These are phyloP conservation scores for Paralvinella palmiformis DNA, from an alignment of 1,140 invertebrate genomes.

Conservation along the genomic window DNA sequence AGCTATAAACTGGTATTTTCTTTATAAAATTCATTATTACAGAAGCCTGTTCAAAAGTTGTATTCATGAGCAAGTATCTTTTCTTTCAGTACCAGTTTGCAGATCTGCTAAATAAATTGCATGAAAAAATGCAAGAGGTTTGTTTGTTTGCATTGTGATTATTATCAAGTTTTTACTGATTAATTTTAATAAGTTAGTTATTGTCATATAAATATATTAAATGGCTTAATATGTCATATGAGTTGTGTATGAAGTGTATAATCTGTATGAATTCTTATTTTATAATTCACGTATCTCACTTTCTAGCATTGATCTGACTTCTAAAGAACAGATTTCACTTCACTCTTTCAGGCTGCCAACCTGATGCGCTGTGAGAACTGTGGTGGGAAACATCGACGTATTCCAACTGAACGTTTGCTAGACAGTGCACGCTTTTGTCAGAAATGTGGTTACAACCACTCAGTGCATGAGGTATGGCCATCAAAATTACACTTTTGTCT, in stretches of 20 bases:
- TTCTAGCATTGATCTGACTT: too few species aligned
- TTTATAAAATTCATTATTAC: constrained; percentile 8
- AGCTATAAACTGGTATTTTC: constrained; percentile 33
- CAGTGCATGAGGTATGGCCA: constrained; percentile 87
- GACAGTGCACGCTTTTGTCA: constrained; percentile 85
- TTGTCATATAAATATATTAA: too few species aligned
- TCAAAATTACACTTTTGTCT: too few species aligned
- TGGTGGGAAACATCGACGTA: constrained; percentile 77
- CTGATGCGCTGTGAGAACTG: constrained; percentile 62
- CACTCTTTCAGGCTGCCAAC: constrained; percentile 42
- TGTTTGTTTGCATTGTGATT: constrained; percentile 35
- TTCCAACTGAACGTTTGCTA: constrained; percentile 73
- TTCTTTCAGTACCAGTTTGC: constrained; percentile 65
- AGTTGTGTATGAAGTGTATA: too few species aligned
- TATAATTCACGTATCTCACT: too few species aligned
- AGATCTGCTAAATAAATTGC: constrained; percentile 67
- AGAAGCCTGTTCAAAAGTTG: constrained; percentile 12
- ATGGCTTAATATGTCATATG: too few species aligned
- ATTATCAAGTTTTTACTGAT: too few species aligned
- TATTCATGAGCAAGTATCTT: constrained; percentile 4
- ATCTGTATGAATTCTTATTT: too few species aligned
- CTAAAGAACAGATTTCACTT: too few species aligned
- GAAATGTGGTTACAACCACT: constrained; percentile 82
- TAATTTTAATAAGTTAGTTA: too few species aligned
- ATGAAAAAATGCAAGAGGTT: constrained; percentile 88